Conservation (phyloP, 2,888 invertebrate genomes). For the Rotaria sp. region DNA sequence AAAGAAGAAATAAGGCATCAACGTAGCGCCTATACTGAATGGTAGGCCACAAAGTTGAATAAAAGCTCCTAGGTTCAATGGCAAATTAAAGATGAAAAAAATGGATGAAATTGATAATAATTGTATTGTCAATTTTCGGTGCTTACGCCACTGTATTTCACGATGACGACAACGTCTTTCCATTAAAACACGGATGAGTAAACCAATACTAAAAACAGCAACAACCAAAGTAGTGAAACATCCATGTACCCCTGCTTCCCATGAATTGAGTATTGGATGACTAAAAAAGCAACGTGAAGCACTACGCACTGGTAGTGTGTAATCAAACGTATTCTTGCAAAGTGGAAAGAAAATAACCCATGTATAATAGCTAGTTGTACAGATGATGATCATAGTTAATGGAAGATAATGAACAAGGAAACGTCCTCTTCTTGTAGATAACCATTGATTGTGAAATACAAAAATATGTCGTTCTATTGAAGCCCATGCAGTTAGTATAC, state of each 20-base stretch:
- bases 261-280: too few relatives aligned
- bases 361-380: not conserved
- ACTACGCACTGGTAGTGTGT: not conserved
- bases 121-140: not conserved
- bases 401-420: not conserved
- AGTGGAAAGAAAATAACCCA: not conserved
- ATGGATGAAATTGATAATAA: not conserved
- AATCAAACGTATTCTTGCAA: not conserved
- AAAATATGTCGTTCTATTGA: not conserved
- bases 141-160: not conserved
- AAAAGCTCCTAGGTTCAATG: not conserved
- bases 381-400: not conserved
- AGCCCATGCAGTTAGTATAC: not conserved
- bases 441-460: not conserved
- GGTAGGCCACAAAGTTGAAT: too few relatives aligned
- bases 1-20: too few relatives aligned
- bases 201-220: not conserved
- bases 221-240: not conserved
- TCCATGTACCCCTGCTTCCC: not conserved
- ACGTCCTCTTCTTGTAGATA: not conserved
- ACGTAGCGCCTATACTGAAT: too few relatives aligned
- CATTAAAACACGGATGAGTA: not conserved
- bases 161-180: not conserved
- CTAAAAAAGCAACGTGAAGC: not conserved
- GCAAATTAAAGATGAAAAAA: not conserved